Evolutionary conservation across 2,797 vertebrate species (phyloP), one percentile per base, ranked within the genome.

Genomic region (Esox masquinongy): DNA sequence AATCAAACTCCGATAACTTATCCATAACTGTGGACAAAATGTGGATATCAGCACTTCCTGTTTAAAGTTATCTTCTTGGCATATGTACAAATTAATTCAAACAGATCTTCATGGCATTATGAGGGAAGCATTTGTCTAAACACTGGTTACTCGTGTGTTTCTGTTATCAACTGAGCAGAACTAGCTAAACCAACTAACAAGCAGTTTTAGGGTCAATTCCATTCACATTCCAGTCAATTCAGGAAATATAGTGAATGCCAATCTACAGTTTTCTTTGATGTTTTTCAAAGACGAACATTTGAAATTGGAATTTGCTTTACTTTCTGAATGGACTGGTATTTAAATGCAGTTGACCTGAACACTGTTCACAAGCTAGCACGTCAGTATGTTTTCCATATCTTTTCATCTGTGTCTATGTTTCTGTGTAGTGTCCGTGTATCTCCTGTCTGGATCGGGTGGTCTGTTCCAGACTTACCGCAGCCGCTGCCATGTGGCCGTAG

Each of bases 401-500:
- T 39, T 39, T 39, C 29, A 31, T 43, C 56, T 7, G 31, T 74
- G 49, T 61, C 24, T 51, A 7, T 47, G 51, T n/a, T 11, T 68
- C 11, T 72, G 1, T 31, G 53, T 75, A 43, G 70, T 76, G 11
- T 68, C 19, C 31, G 31, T 73, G 68, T 79, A 51, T 68, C 50
- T 53, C 49, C 36, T 69, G 51, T 63, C 47, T 26, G 53, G 47
- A 43, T 34, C 59, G 56, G 43, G 75, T 24, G 2, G 64, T 43
- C 39, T 61, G 72, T 74, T 16, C 22, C 24, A n/a, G 71, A 68
- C 97, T 96, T 88, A 98, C 97, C 0, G 96, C 92, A 0, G 96
- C 95, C 0, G 96, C 94, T 0, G 91, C 95, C 29, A 95, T 74
- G 72, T 92, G 88, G 80, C 92, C 88, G n/a, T 91, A 93, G 0